Conservation (phyloP, 2,113 vertebrate genomes). For the Aphyosemion australe region DNA sequence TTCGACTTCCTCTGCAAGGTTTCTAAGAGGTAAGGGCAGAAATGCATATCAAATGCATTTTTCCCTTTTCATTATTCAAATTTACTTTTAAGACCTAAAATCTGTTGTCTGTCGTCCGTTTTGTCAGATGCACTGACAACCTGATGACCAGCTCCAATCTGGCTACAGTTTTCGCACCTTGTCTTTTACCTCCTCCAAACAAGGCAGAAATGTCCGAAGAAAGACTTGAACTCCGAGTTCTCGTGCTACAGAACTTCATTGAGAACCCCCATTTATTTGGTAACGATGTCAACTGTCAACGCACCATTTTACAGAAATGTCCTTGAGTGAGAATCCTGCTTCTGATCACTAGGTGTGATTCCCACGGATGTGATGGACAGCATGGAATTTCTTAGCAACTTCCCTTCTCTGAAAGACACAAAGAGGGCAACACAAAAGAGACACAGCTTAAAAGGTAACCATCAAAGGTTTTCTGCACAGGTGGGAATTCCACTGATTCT, state of each 20-base stretch:
- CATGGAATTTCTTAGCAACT: slow-evolving; percentile 81
- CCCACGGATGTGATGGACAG: slow-evolving; percentile 85
- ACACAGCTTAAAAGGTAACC: slow-evolving; percentile 84
- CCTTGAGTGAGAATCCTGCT: neutral
- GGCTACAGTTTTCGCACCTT: slow-evolving; percentile 89
- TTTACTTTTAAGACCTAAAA: too few species aligned
- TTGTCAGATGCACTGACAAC: slow-evolving; percentile 84
- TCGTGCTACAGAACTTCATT: slow-evolving; percentile 83
- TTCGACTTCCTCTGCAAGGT: slow-evolving; percentile 86
- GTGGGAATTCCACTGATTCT: neutral
- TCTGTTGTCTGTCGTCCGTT: neutral
- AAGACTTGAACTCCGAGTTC: slow-evolving; percentile 84
- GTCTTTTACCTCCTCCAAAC: slow-evolving; percentile 85
- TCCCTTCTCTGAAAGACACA: slow-evolving; percentile 68
- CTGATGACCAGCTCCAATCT: slow-evolving; percentile 91
- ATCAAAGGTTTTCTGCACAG: neutral
- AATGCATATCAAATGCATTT: too few species aligned
- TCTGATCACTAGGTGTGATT: slow-evolving; percentile 78
- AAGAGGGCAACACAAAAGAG: slow-evolving; percentile 69
- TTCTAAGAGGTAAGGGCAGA: slow-evolving; percentile 89
- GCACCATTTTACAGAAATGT: fast-evolving
- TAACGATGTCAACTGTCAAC: slow-evolving; percentile 45
- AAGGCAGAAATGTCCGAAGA: slow-evolving; percentile 83
- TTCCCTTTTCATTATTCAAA: too few species aligned
- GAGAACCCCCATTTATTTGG: slow-evolving; percentile 85